Evolutionary conservation across 1,140 invertebrate genomes (phyloP).

Genomic region (Drosophila rufa): DNA sequence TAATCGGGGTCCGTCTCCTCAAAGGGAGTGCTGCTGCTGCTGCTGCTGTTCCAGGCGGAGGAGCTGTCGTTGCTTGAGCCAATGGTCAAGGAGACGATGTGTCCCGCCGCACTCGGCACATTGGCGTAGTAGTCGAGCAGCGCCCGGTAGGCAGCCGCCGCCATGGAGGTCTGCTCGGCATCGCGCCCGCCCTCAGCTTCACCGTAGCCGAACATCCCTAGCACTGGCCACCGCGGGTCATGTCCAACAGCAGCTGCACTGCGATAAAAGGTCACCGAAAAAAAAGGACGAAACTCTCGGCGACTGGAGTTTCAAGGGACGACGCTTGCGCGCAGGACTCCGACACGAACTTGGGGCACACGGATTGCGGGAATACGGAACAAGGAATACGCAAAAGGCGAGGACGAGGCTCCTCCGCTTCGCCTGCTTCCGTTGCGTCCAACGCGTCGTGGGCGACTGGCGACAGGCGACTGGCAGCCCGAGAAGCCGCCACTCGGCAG

Average conservation of each 20-base stretch:
- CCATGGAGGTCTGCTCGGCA: constrained; percentile 28
- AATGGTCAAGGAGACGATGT: constrained; percentile 62
- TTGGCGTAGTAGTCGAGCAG: constrained; percentile 67
- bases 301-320: constrained; percentile 4
- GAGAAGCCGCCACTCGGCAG: constrained; percentile 7
- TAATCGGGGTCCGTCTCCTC: neutral
- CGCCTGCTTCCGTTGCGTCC: constrained; percentile 58
- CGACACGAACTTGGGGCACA: neutral
- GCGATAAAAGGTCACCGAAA: neutral
- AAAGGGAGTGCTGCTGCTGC: neutral
- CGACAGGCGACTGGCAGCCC: constrained; percentile 8
- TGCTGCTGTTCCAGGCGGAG: neutral
- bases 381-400: constrained; percentile 17
- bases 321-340: constrained; percentile 40
- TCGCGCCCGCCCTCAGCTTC: constrained; percentile 14
- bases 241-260: neutral
- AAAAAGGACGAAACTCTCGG: neutral
- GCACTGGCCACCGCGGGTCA: constrained; percentile 17
- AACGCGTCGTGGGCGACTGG: constrained; percentile 70
- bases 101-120: constrained; percentile 54
- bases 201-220: constrained; percentile 32
- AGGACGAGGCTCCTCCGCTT: constrained; percentile 31
- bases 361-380: neutral
- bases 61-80: constrained; percentile 32
- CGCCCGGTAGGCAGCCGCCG: constrained; percentile 48